Evolutionary conservation across 2,888 invertebrate species (phyloP).

Genomic region (Pseudoips prasinana): DNA sequence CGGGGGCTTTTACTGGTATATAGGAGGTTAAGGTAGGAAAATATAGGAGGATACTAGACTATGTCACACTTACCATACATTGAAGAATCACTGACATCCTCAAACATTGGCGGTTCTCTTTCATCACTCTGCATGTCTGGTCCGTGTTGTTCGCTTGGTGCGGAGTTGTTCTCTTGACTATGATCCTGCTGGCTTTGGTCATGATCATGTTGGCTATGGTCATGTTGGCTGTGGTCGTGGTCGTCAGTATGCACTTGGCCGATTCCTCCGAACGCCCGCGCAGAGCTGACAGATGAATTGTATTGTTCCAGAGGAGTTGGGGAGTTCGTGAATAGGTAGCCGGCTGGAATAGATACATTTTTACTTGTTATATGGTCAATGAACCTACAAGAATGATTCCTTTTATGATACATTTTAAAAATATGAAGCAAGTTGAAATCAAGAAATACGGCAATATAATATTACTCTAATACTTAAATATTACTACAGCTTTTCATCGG

Average conservation of each 20-base stretch:
- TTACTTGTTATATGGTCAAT: too few species aligned
- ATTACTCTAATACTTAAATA: too few species aligned
- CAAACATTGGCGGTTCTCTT: conserved; percentile 45
- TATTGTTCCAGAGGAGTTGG: conserved; percentile 82
- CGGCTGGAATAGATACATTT: conserved; percentile 81
- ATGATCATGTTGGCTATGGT: conserved; percentile 32
- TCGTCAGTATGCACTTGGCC: conserved; percentile 43
- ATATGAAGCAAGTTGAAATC: too few species aligned
- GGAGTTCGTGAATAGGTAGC: conserved; percentile 85
- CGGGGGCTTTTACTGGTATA: too few species aligned
- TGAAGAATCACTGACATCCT: conserved; percentile 71
- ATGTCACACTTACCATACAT: conserved; percentile 82
- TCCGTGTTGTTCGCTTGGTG: conserved; percentile 35
- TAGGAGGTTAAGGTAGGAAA: too few species aligned
- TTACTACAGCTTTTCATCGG: too few species aligned
- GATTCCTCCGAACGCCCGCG: conserved; percentile 82
- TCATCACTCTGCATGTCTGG: conserved; percentile 51
- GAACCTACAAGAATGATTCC: too few species aligned
- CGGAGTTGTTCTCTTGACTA: conserved; percentile 14
- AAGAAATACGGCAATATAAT: too few species aligned
- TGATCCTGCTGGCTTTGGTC: conserved; percentile 22
- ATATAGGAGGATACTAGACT: too few species aligned
- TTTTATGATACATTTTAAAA: too few species aligned
- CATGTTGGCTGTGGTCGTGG: conserved; percentile 33
- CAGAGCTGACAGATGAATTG: conserved; percentile 76